These are phyloP conservation scores for Pachypsylla venusta DNA, from an alignment of 1,140 invertebrate genomes.

Conservation along the genomic window DNA sequence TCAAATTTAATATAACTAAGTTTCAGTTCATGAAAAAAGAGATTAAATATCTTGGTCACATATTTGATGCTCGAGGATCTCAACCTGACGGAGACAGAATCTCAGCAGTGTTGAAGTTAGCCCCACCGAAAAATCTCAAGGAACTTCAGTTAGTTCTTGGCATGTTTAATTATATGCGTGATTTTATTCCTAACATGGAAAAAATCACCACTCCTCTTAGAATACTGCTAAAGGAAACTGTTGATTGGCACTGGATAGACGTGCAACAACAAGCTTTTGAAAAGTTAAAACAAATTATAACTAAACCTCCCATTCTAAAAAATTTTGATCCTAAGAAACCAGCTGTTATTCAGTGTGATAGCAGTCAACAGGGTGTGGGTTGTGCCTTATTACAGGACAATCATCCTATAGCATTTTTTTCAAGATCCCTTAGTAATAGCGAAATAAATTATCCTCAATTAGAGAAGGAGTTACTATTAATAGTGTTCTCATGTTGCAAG, in stretches of 20 bases:
- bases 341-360: slow-evolving; percentile 21
- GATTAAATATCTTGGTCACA: slow-evolving; percentile 29
- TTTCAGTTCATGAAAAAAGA: slow-evolving; percentile 26
- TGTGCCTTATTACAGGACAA: slow-evolving; percentile 23
- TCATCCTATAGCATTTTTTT: slow-evolving; percentile 24
- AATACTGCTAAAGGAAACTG: slow-evolving; percentile 9
- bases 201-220: neutral
- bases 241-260: neutral
- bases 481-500: slow-evolving; percentile 25
- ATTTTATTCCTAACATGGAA: slow-evolving; percentile 12
- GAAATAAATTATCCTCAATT: slow-evolving; percentile 28
- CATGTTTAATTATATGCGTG: slow-evolving; percentile 4
- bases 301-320: slow-evolving; percentile 13
- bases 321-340: slow-evolving; percentile 17
- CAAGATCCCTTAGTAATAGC: slow-evolving; percentile 25
- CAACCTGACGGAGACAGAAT: neutral
- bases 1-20: slow-evolving; percentile 32
- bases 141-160: neutral
- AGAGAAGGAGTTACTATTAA: slow-evolving; percentile 29
- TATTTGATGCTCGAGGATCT: neutral
- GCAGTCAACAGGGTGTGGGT: slow-evolving; percentile 22
- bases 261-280: slow-evolving; percentile 13
- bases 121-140: neutral
- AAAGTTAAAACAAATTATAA: slow-evolving; percentile 18
- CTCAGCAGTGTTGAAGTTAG: neutral